Evolutionary conservation across 2,113 vertebrate genomes (phyloP).

Genomic region (Antigone vipio): DNA sequence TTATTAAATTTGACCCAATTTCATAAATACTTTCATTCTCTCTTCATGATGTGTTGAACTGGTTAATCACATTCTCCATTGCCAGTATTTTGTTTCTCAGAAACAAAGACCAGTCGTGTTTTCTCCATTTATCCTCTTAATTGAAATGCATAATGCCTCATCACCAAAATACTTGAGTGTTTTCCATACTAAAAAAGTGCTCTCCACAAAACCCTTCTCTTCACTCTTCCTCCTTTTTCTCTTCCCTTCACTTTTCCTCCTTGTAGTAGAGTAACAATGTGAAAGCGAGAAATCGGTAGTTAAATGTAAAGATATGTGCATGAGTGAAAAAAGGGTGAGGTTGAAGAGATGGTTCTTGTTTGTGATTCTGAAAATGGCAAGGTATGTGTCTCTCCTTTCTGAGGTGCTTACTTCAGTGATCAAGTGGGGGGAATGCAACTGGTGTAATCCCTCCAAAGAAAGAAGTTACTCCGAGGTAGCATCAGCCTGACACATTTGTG

Average conservation of each 20-base stretch:
- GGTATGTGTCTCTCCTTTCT: background rate
- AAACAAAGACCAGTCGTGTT: conserved; percentile 20
- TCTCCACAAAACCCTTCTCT: background rate
- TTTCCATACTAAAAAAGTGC: background rate
- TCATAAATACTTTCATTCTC: conserved; percentile 1
- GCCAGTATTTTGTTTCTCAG: conserved; percentile 17
- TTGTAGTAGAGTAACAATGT: background rate
- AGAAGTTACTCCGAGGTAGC: background rate
- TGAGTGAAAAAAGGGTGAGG: background rate
- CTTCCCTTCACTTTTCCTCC: background rate
- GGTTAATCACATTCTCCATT: conserved; percentile 25
- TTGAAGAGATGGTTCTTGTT: background rate
- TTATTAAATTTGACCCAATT: conserved; percentile 26
- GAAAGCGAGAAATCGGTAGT: background rate
- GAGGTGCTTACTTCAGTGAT: background rate
- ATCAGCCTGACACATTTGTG: background rate
- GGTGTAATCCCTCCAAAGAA: background rate
- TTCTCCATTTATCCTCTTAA: conserved; percentile 1
- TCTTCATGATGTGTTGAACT: background rate
- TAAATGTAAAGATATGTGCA: background rate
- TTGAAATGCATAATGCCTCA: conserved; percentile 8
- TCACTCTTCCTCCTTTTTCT: background rate
- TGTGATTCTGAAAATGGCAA: background rate
- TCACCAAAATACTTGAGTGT: background rate
- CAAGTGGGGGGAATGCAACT: background rate